Evolutionary conservation across 2,888 invertebrate species (phyloP).

Genomic region (Craniophora ligustri): DNA sequence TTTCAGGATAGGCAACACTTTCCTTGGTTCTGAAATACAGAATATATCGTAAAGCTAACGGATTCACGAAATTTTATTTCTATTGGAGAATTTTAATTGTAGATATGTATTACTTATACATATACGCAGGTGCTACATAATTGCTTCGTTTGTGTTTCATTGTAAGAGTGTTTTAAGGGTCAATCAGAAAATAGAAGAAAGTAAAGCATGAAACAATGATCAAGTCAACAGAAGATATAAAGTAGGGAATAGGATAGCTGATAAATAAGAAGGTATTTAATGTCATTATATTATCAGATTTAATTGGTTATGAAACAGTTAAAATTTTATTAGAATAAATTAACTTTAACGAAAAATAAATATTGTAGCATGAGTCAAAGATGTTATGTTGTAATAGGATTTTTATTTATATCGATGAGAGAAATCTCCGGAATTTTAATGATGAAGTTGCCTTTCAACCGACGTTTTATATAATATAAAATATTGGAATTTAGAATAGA

Average conservation of each 20-base stretch:
- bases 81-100: conserved; percentile 15
- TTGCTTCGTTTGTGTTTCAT: conserved; percentile 63
- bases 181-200: conserved; percentile 64
- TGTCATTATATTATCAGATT: conserved; percentile 15
- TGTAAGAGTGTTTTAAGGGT: conserved; percentile 69
- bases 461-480: conserved; percentile 27
- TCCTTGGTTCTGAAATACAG: conserved; percentile 93
- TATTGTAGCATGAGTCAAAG: conserved; percentile 25
- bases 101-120: conserved; percentile 26
- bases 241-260: conserved; percentile 46
- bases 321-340: conserved; percentile 45
- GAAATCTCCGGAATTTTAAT: conserved; percentile 25
- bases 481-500: conserved; percentile 30
- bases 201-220: conserved; percentile 72
- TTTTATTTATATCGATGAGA: conserved; percentile 21
- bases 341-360: conserved; percentile 26
- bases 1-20: conserved; percentile 95
- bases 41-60: conserved; percentile 16
- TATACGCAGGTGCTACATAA: conserved; percentile 60
- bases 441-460: conserved; percentile 33
- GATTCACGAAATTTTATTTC: conserved; percentile 6
- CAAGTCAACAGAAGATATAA: conserved; percentile 62
- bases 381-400: conserved; percentile 35
- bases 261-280: conserved; percentile 40
- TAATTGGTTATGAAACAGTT: conserved; percentile 39